Percentiles rank a stretch among this genome's conserved stretches.
phyloP scores from a whole-genome alignment of 2,888 invertebrate genomes.

The Thecophora atra region DNA sequence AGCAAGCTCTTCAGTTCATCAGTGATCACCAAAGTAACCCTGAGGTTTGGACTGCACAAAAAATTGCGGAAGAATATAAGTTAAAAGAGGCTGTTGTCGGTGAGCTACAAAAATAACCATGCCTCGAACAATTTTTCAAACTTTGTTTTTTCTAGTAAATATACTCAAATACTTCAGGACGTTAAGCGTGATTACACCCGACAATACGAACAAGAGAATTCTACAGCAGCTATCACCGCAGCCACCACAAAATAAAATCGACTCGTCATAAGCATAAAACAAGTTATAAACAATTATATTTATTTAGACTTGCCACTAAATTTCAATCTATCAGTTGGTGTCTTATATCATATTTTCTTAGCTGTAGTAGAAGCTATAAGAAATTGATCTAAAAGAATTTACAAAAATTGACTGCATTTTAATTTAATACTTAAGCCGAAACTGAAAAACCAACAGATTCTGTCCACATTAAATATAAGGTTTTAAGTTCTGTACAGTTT shows the following conservation, averaged over 20 bases:
- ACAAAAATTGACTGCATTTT: too few relatives aligned
- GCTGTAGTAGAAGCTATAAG: too few relatives aligned
- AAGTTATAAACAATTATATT: background rate
- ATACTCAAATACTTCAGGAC: slow-evolving; percentile 75
- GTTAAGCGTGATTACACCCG: slow-evolving; percentile 74
- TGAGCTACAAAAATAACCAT: slow-evolving; percentile 49
- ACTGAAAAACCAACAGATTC: too few relatives aligned
- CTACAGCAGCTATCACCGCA: background rate
- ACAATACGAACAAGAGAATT: slow-evolving; percentile 52
- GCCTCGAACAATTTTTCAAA: background rate
- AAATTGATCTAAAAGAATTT: background rate
- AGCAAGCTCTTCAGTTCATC: slow-evolving; percentile 74
- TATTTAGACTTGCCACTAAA: background rate
- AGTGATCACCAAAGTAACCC: slow-evolving; percentile 73
- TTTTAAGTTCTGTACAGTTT: too few relatives aligned
- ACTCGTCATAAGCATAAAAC: background rate
- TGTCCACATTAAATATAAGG: too few relatives aligned
- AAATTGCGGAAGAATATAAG: slow-evolving; percentile 76
- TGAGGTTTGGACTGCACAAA: slow-evolving; percentile 68
- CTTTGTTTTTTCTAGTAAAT: slow-evolving; percentile 58
- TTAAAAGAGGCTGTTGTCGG: slow-evolving; percentile 73
- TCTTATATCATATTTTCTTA: too few relatives aligned
- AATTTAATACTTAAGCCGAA: too few relatives aligned
- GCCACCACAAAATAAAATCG: background rate
- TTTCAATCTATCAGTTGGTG: background rate